Conservation (phyloP, 2,888 invertebrate species). For the Cryptosula pallasiana region DNA sequence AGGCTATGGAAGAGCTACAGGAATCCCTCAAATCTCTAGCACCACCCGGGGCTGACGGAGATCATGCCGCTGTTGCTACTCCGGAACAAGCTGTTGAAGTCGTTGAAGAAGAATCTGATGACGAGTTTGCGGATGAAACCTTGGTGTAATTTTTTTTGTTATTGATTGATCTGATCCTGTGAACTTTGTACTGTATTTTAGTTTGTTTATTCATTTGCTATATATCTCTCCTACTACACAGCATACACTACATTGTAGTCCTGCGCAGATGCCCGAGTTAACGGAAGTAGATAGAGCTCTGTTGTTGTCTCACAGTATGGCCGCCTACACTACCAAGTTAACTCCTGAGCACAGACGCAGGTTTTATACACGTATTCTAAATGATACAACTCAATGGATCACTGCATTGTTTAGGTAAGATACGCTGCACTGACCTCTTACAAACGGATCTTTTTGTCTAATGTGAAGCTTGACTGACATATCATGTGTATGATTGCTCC, state of each 20-base stretch:
- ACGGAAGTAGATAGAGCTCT: conserved; percentile 54
- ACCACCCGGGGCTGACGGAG: not conserved
- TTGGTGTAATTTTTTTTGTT: not conserved
- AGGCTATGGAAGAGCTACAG: conserved; percentile 12
- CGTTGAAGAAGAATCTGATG: not conserved
- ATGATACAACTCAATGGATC: conserved; percentile 82
- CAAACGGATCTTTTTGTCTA: not conserved
- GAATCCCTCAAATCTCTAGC: not conserved
- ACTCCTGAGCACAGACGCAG: conserved; percentile 73
- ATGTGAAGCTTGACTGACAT: too few species aligned
- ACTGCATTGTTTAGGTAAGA: conserved; percentile 80
- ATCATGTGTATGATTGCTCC: too few species aligned
- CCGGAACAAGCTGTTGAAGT: not conserved
- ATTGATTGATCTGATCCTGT: not conserved
- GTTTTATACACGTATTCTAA: conserved; percentile 73
- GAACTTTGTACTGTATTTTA: not conserved
- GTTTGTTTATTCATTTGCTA: not conserved
- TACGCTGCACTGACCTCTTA: conserved; percentile 48
- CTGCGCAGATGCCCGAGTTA: conserved; percentile 35
- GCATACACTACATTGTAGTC: conserved; percentile 20
- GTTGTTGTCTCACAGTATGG: conserved; percentile 78
- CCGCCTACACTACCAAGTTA: conserved; percentile 78
- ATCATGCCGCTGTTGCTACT: not conserved
- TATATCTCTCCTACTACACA: not conserved
- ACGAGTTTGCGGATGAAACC: conserved; percentile 14